Conservation (phyloP, 2,113 vertebrate species). For the Rhinoderma darwinii region DNA sequence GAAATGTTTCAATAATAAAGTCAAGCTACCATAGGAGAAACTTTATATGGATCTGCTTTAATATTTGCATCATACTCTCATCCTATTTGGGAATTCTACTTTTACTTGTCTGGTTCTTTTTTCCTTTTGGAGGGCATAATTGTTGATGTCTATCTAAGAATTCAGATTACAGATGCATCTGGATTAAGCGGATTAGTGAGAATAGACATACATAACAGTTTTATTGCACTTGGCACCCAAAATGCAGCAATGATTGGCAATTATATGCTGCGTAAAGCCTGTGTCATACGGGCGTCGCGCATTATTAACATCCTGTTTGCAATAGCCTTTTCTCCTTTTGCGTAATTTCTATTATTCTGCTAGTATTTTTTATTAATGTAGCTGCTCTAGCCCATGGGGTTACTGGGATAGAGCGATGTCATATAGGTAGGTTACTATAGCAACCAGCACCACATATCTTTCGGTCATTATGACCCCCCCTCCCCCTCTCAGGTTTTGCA, state of each 20-base stretch:
- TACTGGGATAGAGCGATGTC: background rate
- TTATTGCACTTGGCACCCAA: background rate
- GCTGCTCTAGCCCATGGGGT: background rate
- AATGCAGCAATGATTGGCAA: background rate
- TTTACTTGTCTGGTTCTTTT: background rate
- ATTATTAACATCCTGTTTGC: background rate
- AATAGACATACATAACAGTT: background rate
- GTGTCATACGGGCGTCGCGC: background rate
- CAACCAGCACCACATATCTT: background rate
- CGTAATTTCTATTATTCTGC: background rate
- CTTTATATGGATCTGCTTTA: background rate
- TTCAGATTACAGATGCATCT: background rate
- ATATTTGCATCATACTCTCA: background rate
- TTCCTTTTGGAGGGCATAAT: background rate
- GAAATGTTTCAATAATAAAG: no score
- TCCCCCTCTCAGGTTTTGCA: background rate
- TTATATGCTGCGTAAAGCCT: background rate
- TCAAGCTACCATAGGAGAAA: background rate
- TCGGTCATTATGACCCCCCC: background rate
- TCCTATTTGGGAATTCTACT: background rate
- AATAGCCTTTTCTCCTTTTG: background rate
- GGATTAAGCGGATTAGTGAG: background rate
- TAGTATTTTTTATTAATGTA: no score
- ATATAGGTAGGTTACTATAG: slow-evolving; percentile 8
- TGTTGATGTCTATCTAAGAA: background rate